These are phyloP conservation scores for Molothrus ater DNA, from an alignment of 2,797 vertebrate species.

Conservation along the genomic window DNA sequence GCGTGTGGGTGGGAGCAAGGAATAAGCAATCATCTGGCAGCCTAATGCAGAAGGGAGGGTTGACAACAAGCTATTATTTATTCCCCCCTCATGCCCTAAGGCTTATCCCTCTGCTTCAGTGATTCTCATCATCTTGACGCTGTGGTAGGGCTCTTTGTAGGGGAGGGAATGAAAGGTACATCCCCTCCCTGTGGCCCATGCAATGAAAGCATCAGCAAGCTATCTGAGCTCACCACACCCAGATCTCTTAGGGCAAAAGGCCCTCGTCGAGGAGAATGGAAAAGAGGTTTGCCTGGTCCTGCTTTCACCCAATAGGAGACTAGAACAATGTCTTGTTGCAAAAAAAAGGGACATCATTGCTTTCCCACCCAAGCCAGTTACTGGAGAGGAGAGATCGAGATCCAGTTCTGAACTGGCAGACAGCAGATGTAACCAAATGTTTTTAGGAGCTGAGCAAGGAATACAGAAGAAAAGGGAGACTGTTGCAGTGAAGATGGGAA, in stretches of 20 bases:
- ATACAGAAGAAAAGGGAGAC: background rate
- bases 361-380: background rate
- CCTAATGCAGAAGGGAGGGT: slow-evolving; percentile 50
- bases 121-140: slow-evolving; percentile 40
- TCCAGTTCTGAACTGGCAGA: background rate
- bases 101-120: slow-evolving; percentile 40
- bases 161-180: slow-evolving; percentile 53
- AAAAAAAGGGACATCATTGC: rapidly evolving
- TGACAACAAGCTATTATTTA: slow-evolving; percentile 66
- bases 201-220: slow-evolving; percentile 55
- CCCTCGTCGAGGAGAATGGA: background rate
- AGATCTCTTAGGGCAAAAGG: slow-evolving; percentile 32
- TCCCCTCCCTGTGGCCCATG: slow-evolving; percentile 46
- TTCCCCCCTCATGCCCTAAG: slow-evolving; percentile 46
- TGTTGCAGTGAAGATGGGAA: background rate
- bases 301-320: background rate
- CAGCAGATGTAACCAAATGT: background rate
- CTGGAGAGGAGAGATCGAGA: background rate
- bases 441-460: background rate
- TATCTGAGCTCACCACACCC: slow-evolving; percentile 52
- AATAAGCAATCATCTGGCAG: slow-evolving; percentile 67
- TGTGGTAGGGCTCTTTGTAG: slow-evolving; percentile 63
- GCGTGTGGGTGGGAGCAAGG: slow-evolving; percentile 63
- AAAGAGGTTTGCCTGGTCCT: background rate
- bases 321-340: background rate